Percentiles rank a stretch among this genome's conserved stretches.
Evolutionary conservation across 2,797 vertebrate genomes (phyloP).

Genomic region (Pipistrellus pygmaeus): DNA sequence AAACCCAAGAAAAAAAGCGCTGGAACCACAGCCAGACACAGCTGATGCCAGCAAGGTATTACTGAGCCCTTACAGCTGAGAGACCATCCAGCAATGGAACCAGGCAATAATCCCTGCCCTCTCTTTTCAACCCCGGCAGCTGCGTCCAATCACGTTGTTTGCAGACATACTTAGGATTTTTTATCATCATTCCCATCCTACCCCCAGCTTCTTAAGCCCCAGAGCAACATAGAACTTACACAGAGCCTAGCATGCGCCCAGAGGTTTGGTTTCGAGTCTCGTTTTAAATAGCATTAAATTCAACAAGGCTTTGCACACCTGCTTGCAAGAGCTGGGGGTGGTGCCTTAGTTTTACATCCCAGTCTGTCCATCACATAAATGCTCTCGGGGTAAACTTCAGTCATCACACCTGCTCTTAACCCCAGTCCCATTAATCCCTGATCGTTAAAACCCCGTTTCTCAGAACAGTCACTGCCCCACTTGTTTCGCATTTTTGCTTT

Average conservation of each 20-base stretch:
- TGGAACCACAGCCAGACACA: background rate
- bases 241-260: background rate
- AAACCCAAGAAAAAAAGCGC: background rate
- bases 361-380: too few relatives aligned
- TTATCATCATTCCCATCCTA: background rate
- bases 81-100: background rate
- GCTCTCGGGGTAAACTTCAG: accelerated
- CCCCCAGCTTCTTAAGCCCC: background rate
- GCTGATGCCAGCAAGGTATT: background rate
- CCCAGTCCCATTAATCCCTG: background rate
- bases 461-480: background rate
- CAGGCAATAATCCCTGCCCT: background rate
- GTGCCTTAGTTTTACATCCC: background rate
- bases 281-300: background rate
- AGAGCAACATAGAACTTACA: background rate
- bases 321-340: background rate
- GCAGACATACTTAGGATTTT: background rate
- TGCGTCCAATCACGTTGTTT: background rate
- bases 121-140: accelerated
- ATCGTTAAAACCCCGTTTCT: background rate
- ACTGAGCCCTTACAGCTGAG: background rate
- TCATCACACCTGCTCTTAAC: background rate
- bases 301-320: accelerated
- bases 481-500: background rate
- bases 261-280: background rate